Evolutionary conservation across 2,888 invertebrate species (phyloP).

Genomic region (Charanyca ferruginea): DNA sequence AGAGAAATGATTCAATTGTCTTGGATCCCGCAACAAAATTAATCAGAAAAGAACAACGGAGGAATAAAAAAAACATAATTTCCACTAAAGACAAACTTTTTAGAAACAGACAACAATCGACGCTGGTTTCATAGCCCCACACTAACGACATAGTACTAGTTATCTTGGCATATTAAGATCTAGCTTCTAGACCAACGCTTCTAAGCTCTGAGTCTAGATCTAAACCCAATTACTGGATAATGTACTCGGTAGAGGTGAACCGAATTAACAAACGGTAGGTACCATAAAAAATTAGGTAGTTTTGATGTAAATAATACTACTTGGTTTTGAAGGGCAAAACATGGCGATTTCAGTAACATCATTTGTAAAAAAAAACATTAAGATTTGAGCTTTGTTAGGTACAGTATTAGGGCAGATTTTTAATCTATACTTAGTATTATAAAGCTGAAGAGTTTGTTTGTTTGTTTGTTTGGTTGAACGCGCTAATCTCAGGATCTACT

Average conservation of each 20-base stretch:
- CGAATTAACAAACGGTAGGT: conserved; percentile 13
- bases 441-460: too few species aligned
- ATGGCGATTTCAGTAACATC: not conserved
- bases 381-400: too few species aligned
- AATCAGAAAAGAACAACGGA: too few species aligned
- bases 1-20: too few species aligned
- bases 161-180: conserved; percentile 52
- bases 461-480: too few species aligned
- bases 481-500: too few species aligned
- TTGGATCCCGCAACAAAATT: too few species aligned
- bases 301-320: not conserved
- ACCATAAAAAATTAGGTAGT: conserved; percentile 19
- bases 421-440: too few species aligned
- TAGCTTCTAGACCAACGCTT: conserved; percentile 28
- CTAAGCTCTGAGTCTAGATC: conserved; percentile 41
- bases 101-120: not conserved
- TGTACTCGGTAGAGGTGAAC: conserved; percentile 30
- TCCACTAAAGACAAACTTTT: too few species aligned
- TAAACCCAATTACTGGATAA: conserved; percentile 55
- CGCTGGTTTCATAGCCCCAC: conserved; percentile 45
- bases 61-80: too few species aligned
- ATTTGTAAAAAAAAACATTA: not conserved
- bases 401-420: too few species aligned
- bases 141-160: conserved; percentile 51
- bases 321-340: not conserved